A percentile compares a stretch with the other conserved stretches of the same genome.
Conservation (phyloP, 2,797 vertebrate species). For the Aphelocoma californica region DNA sequence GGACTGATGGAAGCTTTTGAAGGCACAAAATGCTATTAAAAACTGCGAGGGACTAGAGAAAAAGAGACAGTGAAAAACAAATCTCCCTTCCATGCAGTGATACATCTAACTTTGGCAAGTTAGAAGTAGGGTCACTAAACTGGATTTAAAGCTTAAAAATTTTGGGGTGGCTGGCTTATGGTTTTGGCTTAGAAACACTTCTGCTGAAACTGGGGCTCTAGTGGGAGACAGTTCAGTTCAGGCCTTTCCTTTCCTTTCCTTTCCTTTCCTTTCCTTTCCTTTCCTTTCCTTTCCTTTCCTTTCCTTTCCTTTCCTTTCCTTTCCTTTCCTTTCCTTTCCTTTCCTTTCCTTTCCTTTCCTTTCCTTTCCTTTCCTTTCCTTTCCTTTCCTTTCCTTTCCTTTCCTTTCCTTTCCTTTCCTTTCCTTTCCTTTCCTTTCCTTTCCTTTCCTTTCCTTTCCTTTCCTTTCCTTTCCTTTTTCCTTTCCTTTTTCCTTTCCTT, state of each 20-base stretch:
- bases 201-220: not conserved
- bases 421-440: too few relatives aligned
- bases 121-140: not conserved
- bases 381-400: too few relatives aligned
- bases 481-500: too few relatives aligned
- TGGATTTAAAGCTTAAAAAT: not conserved
- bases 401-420: too few relatives aligned
- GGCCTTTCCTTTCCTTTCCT: not conserved
- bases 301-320: too few relatives aligned
- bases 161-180: not conserved
- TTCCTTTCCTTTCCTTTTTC: too few relatives aligned
- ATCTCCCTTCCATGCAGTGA: not conserved
- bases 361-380: too few relatives aligned
- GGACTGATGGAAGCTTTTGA: conserved; percentile 63
- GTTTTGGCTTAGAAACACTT: not conserved
- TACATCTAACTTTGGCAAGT: not conserved
- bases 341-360: too few relatives aligned
- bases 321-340: too few relatives aligned
- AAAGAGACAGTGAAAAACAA: conserved; percentile 36
- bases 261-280: too few relatives aligned
- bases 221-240: conserved; percentile 11
- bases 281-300: too few relatives aligned
- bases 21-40: conserved; percentile 59
- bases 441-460: too few relatives aligned
- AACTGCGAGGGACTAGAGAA: conserved; percentile 17